Evolutionary conservation across 2,113 vertebrate species (phyloP), one percentile per base, ranked within the genome.

Genomic region (Clupea harengus): DNA sequence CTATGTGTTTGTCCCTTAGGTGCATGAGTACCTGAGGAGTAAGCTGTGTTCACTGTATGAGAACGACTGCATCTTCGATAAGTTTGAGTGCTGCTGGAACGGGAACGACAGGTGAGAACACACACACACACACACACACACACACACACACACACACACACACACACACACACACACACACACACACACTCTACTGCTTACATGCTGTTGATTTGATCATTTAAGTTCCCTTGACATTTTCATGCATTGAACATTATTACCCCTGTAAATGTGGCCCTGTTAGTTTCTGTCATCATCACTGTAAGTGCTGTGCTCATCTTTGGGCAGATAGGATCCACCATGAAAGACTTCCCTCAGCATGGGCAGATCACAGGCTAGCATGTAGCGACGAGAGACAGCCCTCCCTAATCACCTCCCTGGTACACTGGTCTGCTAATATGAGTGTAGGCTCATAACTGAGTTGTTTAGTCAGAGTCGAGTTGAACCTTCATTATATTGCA

Each of bases 41-140:
- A 95, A 96, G 89, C 92, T 96, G 91, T 96, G 95, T 91, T 96
- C 94, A 28, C 94, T 96, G 45, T 96, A 96, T 4, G 95, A 96
- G 89, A 96, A 96, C 28, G 95, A 96, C 92, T 95, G 95, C 93
- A 95, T 96, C 92, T 96, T 96, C 83, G 95, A 96, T 92, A 96
- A 95, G 89, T 96, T 96, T 83, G 95, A 96, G 86, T 96, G 95
- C 93, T 96, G 95, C 93, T 96, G 95, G 95, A 96, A 95, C 82
- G 95, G 95, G 60, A 93, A 94, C 46, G 95, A 96, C 93, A 95
- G 94, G 95, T 95, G 81, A 92, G 88, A 49, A 75, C 13, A 13
- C 32, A 78, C 72, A 17, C 32, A 39, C 72, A 78, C 72, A 39
- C 32, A 75, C 28, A 67, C n/a, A 28, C 7, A 39, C 32, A 39